A percentile compares a stretch with the other conserved stretches of the same genome.
These are phyloP conservation scores for Taxidea taxus DNA, from an alignment of 2,113 vertebrate genomes.

Conservation along the genomic window DNA sequence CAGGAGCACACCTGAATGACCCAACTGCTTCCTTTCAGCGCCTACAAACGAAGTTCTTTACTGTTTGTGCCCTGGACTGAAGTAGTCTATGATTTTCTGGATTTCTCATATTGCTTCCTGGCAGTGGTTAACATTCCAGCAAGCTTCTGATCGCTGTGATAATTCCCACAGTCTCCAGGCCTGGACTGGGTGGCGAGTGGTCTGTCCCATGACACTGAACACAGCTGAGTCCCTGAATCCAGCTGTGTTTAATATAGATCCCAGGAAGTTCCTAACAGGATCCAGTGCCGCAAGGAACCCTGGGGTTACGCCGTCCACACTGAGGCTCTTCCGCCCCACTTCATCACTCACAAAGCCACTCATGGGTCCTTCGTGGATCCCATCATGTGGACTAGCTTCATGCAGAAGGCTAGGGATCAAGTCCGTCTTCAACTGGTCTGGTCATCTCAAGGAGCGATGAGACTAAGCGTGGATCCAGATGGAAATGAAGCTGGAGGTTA, in stretches of 20 bases:
- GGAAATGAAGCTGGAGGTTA: not conserved
- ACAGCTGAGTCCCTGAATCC: not conserved
- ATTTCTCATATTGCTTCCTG: not conserved
- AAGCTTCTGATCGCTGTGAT: not conserved
- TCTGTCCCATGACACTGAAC: not conserved
- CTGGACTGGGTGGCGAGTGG: not conserved
- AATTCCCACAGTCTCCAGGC: not conserved
- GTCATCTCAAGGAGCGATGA: constrained; percentile 3
- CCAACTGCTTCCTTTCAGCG: not conserved
- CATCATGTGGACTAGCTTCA: not conserved
- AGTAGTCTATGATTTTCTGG: not conserved
- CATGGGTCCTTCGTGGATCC: not conserved
- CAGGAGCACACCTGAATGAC: not conserved
- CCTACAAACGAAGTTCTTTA: not conserved
- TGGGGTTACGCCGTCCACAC: not conserved
- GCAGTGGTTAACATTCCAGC: not conserved
- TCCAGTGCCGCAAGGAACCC: not conserved
- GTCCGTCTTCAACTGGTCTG: not conserved
- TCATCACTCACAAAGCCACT: not conserved
- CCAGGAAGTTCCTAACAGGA: not conserved
- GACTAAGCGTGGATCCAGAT: not conserved
- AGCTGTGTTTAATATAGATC: not conserved
- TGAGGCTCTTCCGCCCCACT: not conserved
- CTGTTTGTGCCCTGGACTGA: not conserved
- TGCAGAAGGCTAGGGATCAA: not conserved